Percentiles rank a stretch among this genome's conserved stretches.
Conservation (phyloP, 37 sponge, comb jelly and placozoan genomes). For the Chondrosia reniformis region DNA sequence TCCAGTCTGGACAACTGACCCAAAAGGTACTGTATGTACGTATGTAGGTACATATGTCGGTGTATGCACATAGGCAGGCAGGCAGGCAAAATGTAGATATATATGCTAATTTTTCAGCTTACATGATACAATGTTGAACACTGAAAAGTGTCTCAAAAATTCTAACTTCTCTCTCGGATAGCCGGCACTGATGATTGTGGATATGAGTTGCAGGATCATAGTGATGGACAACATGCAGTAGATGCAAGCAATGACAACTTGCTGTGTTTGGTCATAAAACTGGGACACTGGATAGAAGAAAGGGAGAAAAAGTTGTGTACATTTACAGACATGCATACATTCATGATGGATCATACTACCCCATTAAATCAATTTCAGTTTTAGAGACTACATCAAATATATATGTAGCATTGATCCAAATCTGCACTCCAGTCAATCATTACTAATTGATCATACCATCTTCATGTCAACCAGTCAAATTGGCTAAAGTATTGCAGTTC, state of each 20-base stretch:
- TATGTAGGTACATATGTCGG: neutral
- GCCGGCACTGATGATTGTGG: slow-evolving; percentile 63
- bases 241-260: slow-evolving; percentile 71
- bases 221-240: slow-evolving; percentile 54
- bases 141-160: slow-evolving; percentile 72
- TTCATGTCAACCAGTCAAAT: too few species aligned
- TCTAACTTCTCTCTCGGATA: slow-evolving; percentile 77
- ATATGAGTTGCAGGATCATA: slow-evolving; percentile 54
- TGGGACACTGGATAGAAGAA: slow-evolving; percentile 41
- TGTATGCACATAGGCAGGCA: neutral
- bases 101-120: slow-evolving; percentile 7
- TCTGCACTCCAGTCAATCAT: too few species aligned
- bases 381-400: too few species aligned
- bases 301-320: neutral
- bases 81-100: neutral
- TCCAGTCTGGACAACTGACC: too few species aligned
- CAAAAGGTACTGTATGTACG: too few species aligned
- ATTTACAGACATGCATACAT: neutral
- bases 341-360: too few species aligned
- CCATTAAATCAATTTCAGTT: too few species aligned
- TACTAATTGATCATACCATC: too few species aligned
- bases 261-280: slow-evolving; percentile 56
- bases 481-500: too few species aligned
- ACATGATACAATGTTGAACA: slow-evolving; percentile 83
- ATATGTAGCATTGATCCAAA: too few species aligned